Conservation (phyloP, 1,140 invertebrate genomes). For the Solen grandis region DNA sequence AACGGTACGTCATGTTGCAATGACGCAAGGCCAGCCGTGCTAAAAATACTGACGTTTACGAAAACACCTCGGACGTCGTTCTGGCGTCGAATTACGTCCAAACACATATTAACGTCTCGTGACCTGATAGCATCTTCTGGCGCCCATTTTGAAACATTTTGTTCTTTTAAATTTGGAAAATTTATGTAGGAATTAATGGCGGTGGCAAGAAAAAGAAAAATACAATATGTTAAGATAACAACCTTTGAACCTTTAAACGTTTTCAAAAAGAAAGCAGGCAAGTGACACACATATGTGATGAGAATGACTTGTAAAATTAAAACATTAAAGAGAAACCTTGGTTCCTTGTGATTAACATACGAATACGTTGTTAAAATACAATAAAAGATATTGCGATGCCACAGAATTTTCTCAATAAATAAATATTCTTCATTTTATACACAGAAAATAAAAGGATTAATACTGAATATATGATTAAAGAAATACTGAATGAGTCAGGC, state of each 20-base stretch:
- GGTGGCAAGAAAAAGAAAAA: not conserved
- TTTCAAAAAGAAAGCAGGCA: too few species aligned
- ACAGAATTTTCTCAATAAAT: too few species aligned
- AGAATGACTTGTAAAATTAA: constrained; percentile 61
- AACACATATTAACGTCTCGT: constrained; percentile 18
- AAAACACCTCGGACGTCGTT: constrained; percentile 31
- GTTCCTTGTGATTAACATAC: constrained; percentile 61
- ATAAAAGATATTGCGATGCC: constrained; percentile 12
- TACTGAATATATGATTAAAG: constrained; percentile 22
- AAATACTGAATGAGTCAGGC: constrained; percentile 11
- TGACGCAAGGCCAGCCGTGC: constrained; percentile 9
- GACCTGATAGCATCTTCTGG: constrained; percentile 18
- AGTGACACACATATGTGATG: constrained; percentile 38
- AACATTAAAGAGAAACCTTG: constrained; percentile 66
- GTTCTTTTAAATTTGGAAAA: constrained; percentile 6
- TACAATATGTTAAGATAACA: too few species aligned
- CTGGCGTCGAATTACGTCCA: constrained; percentile 21
- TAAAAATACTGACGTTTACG: constrained; percentile 23
- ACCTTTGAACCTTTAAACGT: too few species aligned
- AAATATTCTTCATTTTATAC: too few species aligned
- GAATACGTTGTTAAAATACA: constrained; percentile 56
- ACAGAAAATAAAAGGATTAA: too few species aligned
- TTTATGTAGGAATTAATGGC: not conserved
- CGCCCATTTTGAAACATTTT: constrained; percentile 10
- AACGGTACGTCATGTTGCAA: constrained; percentile 36